Base-by-base conservation (phyloP, 2,797 vertebrate species). In the Sphenopsis melanotis region DNA sequence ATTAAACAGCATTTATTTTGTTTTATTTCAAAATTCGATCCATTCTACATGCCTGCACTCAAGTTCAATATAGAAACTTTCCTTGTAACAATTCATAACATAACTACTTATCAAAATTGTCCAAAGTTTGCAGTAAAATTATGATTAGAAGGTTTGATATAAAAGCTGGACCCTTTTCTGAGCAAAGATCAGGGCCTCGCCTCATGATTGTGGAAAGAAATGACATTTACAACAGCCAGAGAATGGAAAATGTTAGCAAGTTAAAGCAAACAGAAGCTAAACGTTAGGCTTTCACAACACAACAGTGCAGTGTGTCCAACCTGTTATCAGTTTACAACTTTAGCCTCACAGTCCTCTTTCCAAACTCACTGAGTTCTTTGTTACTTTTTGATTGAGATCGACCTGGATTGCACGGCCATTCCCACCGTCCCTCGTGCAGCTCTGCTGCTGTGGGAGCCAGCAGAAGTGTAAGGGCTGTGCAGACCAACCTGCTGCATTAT, bases 241-340 rank as follows among this genome's bases (percentile, higher is more conserved):
- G 89, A 79, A 84, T 89, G 95, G 94, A 97, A 97, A 97, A 96
- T 88, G 68, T 92, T 89, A 95, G 88, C 56, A 61, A 93, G 90
- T 86, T 93, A 94, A 93, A 95, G 81, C 93, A 96, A 97, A 96
- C 55, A 93, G 90, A 90, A 95, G 52, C 70, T 78, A 82, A 91
- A 89, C 70, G 0, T 80, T 61, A 59, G 52, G 36, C 89, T 97
- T 94, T 94, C 74, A 83, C 93, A 96, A 76, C 71, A 90, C 92
- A 93, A 81, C 70, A 92, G 93, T 29, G 63, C 85, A 88, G 53
- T 71, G 36, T 94, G 79, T 82, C 60, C 61, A 90, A 46, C 24
- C 65, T 72, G 57, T 94, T 96, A 97, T 95, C 94, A 84, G 64
- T 96, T 95, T 96, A 92, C 86, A 89, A 11, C 83, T 94, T 84